Evolutionary conservation across 2,113 vertebrate species (phyloP).

Genomic region (Mormyrus lacerda): DNA sequence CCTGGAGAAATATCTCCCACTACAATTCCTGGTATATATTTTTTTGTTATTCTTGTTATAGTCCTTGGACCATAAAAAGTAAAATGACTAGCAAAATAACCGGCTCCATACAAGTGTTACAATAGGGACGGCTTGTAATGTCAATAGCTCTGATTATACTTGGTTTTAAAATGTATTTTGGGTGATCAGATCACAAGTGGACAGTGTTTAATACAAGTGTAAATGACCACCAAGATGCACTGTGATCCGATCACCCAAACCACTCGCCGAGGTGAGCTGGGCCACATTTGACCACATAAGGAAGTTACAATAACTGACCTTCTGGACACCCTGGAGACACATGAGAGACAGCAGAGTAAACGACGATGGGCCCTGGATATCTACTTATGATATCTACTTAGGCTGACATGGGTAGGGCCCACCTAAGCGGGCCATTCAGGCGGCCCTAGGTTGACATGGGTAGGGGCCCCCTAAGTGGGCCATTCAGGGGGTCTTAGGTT

Average conservation of each 20-base stretch:
- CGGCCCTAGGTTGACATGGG: background rate
- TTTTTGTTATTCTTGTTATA: background rate
- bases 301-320: background rate
- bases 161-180: background rate
- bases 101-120: background rate
- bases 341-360: background rate
- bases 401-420: no score
- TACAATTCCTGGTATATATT: background rate
- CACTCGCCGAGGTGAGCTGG: background rate
- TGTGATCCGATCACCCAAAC: background rate
- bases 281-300: background rate
- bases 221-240: background rate
- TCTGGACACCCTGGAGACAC: background rate
- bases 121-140: background rate
- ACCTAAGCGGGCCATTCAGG: no score
- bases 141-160: background rate
- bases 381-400: background rate
- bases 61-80: background rate
- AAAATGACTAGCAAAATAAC: background rate
- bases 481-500: background rate
- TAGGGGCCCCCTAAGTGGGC: background rate
- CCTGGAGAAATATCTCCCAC: background rate
- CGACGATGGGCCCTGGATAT: background rate
- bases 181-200: background rate
- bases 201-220: background rate